Base-by-base conservation (phyloP, 2,113 vertebrate species). In the Oncorhynchus masou region DNA sequence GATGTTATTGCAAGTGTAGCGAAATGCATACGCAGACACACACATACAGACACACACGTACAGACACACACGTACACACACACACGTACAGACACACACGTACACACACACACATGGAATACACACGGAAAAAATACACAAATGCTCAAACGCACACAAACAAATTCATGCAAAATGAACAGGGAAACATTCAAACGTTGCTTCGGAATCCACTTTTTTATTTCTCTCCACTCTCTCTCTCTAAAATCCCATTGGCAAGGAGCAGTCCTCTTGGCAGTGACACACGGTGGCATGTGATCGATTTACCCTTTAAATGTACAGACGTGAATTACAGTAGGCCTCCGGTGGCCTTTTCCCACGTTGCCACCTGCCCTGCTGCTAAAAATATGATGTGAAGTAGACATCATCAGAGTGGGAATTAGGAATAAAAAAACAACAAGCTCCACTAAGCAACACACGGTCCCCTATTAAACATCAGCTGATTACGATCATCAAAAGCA, bases 401-500 rank as follows among this genome's bases (percentile, higher is more conserved):
- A 77, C 81, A 71, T 62, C 86, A 80, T 75, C 83, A 57, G 74
- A 86, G 76, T 77, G 76, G 80, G 80, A 75, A 34, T 31, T 78
- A 74, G 65, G 79, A 86, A 84, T 84, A 82, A 83, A 87, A 79
- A 79, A 72, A n/a, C 86, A 86, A 88, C 84, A 86, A 78, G 76
- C 76, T 67, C 69, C 79, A 48, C 77, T 39, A 66, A 86, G 72
- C 12, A 82, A 76, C 68, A 77, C 80, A 49, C 25, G 0, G n/a
- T 25, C 70, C 24, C 6, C 62, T 77, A 71, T 84, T 77, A 64
- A 81, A 79, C 79, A 84, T 90, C 88, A 89, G 88, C 87, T 92
- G 89, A 89, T 90, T 88, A 92, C 88, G 84, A 85, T 90, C 88
- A 91, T 91, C 83, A 90, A 87, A 86, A 75, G 79, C 69, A n/a